Evolutionary conservation across 2,113 vertebrate species (phyloP).

Genomic region (Gasterosteus nipponicus): DNA sequence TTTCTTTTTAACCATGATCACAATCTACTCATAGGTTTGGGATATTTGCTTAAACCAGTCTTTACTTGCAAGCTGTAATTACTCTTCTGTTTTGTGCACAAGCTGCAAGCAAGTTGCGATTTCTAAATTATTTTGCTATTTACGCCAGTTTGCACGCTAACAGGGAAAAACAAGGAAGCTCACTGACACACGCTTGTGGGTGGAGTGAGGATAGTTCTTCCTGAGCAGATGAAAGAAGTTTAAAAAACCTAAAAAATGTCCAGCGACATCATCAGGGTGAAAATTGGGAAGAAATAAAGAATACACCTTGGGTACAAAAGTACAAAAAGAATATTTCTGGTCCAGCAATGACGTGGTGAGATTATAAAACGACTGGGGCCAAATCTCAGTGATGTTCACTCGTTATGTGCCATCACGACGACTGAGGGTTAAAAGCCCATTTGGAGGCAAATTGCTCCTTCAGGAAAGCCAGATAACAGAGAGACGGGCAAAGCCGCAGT

Average conservation of each 20-base stretch:
- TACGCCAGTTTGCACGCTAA: background rate
- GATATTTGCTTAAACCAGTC: too few species aligned
- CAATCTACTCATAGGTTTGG: too few species aligned
- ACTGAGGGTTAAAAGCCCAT: slow-evolving; percentile 66
- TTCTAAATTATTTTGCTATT: background rate
- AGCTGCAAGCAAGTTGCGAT: background rate
- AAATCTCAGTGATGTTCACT: slow-evolving; percentile 30
- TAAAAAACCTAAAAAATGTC: background rate
- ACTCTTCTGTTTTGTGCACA: background rate
- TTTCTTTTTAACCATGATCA: too few species aligned
- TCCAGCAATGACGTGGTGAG: background rate
- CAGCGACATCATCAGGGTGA: background rate
- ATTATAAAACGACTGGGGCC: slow-evolving; percentile 8
- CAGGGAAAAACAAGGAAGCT: background rate
- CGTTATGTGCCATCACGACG: slow-evolving; percentile 48
- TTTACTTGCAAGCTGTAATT: background rate
- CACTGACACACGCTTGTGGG: background rate
- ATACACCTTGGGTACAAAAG: background rate
- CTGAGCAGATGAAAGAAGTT: background rate
- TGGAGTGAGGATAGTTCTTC: background rate
- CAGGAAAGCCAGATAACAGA: slow-evolving; percentile 42
- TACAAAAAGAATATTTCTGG: background rate
- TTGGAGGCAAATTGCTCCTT: slow-evolving; percentile 63
- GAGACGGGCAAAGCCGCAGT: background rate
- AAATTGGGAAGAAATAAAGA: background rate